Evolutionary conservation across 2,113 vertebrate species (phyloP).

Genomic region (Pimephales promelas): DNA sequence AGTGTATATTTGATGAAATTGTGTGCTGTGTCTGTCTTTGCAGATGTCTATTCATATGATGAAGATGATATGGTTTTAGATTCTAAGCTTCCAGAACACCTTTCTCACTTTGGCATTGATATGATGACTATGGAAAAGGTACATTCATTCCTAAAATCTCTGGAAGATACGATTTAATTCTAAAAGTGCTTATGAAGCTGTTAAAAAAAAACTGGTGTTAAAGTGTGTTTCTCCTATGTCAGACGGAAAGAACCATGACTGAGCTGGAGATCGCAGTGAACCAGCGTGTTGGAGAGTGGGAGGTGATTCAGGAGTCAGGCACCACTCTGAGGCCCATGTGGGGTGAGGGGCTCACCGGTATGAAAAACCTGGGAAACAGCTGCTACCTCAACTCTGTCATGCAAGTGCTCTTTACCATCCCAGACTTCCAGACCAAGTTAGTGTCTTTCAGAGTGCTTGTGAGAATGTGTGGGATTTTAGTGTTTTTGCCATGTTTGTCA

Average conservation of each 20-base stretch:
- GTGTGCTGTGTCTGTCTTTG: slow-evolving; percentile 14
- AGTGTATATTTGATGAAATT: not conserved
- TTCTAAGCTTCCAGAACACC: slow-evolving; percentile 91
- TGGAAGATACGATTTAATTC: not conserved
- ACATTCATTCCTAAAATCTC: slow-evolving; percentile 9
- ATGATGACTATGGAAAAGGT: slow-evolving; percentile 99
- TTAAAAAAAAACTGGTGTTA: not conserved
- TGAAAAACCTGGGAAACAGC: slow-evolving; percentile 98
- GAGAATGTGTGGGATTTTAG: not conserved
- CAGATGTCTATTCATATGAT: slow-evolving; percentile 96
- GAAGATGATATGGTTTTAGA: slow-evolving; percentile 99
- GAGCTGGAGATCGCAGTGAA: slow-evolving; percentile 99
- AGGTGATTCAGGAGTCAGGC: slow-evolving; percentile 96
- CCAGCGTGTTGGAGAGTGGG: slow-evolving; percentile 97
- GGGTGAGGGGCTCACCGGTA: slow-evolving; percentile 93
- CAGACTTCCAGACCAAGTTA: slow-evolving; percentile 97
- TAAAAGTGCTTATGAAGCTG: not conserved
- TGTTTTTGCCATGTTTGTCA: not conserved
- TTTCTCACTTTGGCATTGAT: slow-evolving; percentile 95
- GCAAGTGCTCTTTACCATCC: slow-evolving; percentile 99
- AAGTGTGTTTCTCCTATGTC: not conserved
- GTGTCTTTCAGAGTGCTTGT: slow-evolving; percentile 61
- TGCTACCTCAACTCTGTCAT: slow-evolving; percentile 99
- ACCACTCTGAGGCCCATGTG: slow-evolving; percentile 89
- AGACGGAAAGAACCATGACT: slow-evolving; percentile 98